Evolutionary conservation across 2,888 invertebrate species (phyloP).

Genomic region (Meloe dianella): DNA sequence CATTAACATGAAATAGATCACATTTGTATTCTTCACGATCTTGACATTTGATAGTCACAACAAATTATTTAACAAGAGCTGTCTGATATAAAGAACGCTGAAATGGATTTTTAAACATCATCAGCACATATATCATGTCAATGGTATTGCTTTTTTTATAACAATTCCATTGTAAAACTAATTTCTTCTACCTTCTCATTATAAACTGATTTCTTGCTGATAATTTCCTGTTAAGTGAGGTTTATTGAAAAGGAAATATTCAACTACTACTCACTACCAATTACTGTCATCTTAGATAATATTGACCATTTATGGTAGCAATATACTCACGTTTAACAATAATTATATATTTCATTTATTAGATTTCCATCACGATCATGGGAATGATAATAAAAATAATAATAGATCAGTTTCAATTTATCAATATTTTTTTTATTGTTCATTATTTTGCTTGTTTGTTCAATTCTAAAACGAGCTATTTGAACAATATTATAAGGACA

Average conservation of each 20-base stretch:
- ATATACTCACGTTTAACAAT: background rate
- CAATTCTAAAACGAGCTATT: constrained; percentile 1
- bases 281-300: background rate
- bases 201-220: constrained; percentile 7
- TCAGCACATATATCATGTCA: constrained; percentile 16
- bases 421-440: background rate
- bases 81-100: constrained; percentile 6
- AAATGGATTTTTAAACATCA: constrained; percentile 15
- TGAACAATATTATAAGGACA: constrained; percentile 20
- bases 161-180: constrained; percentile 13
- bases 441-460: constrained; percentile 1
- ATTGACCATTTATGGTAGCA: background rate
- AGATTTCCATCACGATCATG: background rate
- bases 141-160: constrained; percentile 12
- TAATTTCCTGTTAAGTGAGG: constrained; percentile 3
- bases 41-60: constrained; percentile 32
- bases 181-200: constrained; percentile 16
- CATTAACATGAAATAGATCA: constrained; percentile 34
- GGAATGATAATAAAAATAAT: no score
- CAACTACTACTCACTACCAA: background rate
- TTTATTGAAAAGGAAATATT: constrained; percentile 8
- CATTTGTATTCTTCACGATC: constrained; percentile 35
- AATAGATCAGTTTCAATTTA: background rate
- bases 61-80: constrained; percentile 32
- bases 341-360: background rate